Conservation (phyloP, 2,888 invertebrate genomes). For the Luperina nickerlii region DNA sequence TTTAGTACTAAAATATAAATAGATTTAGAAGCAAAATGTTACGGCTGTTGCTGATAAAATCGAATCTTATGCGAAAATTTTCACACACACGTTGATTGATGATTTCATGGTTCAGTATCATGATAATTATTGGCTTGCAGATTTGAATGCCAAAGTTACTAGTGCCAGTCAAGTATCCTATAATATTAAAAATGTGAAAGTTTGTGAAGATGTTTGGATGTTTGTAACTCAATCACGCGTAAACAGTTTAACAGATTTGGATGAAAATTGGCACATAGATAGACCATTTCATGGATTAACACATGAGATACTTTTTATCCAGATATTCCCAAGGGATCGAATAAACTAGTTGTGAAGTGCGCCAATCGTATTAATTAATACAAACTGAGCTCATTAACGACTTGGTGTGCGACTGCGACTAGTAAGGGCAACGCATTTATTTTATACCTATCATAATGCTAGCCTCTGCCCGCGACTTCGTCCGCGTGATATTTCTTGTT, state of each 20-base stretch:
- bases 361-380: conserved; percentile 1
- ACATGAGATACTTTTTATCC: no score
- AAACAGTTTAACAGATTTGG: no score
- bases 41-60: background rate
- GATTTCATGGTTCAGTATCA: conserved; percentile 3
- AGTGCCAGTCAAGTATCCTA: background rate
- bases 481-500: no score
- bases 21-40: background rate
- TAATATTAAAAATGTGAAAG: no score
- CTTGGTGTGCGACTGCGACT: background rate
- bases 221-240: no score
- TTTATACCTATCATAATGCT: background rate
- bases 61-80: background rate
- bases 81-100: background rate
- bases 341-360: background rate
- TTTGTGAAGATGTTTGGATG: no score
- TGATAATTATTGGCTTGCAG: background rate
- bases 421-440: background rate
- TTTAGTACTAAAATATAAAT: no score
- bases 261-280: no score
- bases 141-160: background rate
- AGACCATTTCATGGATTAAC: no score
- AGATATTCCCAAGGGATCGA: background rate
- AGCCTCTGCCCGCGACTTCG: no score
- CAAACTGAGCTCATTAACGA: conserved; percentile 1